These are phyloP conservation scores for Caranx melampygus DNA, from an alignment of 2,113 vertebrate genomes.

Conservation along the genomic window DNA sequence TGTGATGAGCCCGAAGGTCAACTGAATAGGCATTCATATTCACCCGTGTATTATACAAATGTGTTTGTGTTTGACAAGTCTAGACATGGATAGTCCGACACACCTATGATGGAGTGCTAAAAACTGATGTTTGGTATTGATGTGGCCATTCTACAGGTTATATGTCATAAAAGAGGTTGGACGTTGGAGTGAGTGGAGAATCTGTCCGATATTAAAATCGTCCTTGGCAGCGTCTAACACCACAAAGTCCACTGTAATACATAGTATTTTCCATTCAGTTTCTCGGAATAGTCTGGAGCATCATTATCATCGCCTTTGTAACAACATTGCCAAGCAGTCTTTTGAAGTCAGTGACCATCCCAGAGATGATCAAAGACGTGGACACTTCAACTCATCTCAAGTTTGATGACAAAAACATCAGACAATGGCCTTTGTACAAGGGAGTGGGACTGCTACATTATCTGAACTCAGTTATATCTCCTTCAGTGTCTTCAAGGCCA, in stretches of 20 bases:
- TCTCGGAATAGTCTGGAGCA: conserved; percentile 19
- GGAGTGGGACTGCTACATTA: conserved; percentile 69
- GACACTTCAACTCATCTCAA: conserved; percentile 60
- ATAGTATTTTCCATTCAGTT: conserved; percentile 21
- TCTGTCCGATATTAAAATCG: conserved; percentile 44
- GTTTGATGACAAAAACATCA: conserved; percentile 62
- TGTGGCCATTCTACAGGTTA: conserved; percentile 1
- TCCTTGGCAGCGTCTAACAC: conserved; percentile 52
- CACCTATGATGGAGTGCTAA: not conserved
- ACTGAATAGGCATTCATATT: conserved; percentile 51
- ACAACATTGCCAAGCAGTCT: conserved; percentile 48
- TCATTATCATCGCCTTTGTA: conserved; percentile 59
- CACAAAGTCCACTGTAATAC: conserved; percentile 49
- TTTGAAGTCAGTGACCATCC: conserved; percentile 69
- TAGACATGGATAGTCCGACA: not conserved
- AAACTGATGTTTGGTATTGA: not conserved
- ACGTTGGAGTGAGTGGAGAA: conserved; percentile 51
- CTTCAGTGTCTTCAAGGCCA: conserved; percentile 73
- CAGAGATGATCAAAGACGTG: conserved; percentile 63
- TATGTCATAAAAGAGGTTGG: not conserved
- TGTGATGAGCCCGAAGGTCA: conserved; percentile 89
- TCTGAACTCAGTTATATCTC: conserved; percentile 70
- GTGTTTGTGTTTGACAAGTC: conserved; percentile 14
- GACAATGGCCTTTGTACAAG: conserved; percentile 72
- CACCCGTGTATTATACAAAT: conserved; percentile 42